Evolutionary conservation across 1,140 invertebrate genomes (phyloP).

Genomic region (Megalonaias nervosa): DNA sequence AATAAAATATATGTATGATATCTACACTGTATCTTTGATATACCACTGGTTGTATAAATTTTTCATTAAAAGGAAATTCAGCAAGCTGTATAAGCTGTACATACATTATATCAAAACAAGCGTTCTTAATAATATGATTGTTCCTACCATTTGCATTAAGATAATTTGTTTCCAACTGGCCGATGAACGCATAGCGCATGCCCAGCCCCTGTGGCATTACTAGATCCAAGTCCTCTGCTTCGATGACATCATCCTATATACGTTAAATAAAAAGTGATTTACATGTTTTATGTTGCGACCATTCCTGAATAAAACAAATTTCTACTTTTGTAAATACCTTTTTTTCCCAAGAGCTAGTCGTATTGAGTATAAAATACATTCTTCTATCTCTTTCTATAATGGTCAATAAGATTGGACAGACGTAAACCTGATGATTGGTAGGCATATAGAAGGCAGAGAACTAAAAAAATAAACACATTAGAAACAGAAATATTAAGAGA

Average conservation of each 20-base stretch:
- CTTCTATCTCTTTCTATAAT: neutral
- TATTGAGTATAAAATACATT: neutral
- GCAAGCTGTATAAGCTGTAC: too few relatives aligned
- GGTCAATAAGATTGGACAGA: too few relatives aligned
- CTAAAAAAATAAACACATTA: too few relatives aligned
- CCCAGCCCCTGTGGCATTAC: constrained; percentile 95
- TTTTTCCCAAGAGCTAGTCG: neutral
- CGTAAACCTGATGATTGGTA: too few relatives aligned
- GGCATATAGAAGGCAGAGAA: too few relatives aligned
- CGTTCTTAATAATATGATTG: too few relatives aligned
- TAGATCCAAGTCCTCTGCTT: constrained; percentile 89
- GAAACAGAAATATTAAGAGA: too few relatives aligned
- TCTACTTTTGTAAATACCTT: neutral
- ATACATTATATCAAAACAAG: too few relatives aligned
- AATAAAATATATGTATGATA: too few relatives aligned
- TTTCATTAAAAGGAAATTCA: too few relatives aligned
- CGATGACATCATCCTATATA: constrained; percentile 77
- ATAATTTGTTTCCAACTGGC: constrained; percentile 92
- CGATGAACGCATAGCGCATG: constrained; percentile 93
- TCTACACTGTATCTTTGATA: too few relatives aligned
- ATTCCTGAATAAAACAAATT: neutral
- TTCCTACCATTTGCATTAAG: constrained; percentile 90
- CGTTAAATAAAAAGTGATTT: neutral
- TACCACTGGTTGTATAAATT: too few relatives aligned
- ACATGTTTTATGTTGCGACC: neutral